Percentiles rank a stretch among this genome's conserved stretches.
phyloP scores from a whole-genome alignment of 2,888 invertebrate genomes.

The Keiferia lycopersicella region DNA sequence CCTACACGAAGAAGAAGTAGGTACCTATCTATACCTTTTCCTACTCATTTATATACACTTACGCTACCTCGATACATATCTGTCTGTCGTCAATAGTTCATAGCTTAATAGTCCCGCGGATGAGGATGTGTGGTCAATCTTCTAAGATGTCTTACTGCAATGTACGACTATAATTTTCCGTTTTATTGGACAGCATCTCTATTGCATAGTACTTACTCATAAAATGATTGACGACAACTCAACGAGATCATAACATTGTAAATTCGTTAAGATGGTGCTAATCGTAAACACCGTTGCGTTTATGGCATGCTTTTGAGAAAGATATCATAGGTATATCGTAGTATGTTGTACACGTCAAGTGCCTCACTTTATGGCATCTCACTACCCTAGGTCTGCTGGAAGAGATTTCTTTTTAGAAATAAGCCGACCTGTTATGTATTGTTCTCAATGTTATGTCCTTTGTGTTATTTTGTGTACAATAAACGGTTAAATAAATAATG shows the following conservation, averaged over 20 bases:
- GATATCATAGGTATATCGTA: too few relatives aligned
- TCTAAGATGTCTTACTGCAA: constrained; percentile 59
- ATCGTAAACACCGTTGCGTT: background rate
- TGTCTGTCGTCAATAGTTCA: constrained; percentile 60
- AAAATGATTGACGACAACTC: constrained; percentile 27
- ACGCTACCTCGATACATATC: background rate
- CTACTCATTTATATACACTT: too few relatives aligned
- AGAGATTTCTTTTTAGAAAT: too few relatives aligned
- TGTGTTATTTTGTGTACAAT: too few relatives aligned
- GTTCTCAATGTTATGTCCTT: too few relatives aligned
- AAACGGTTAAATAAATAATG: too few relatives aligned
- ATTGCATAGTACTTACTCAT: background rate
- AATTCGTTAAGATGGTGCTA: constrained; percentile 46
- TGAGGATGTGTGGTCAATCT: constrained; percentile 50
- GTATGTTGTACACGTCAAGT: too few relatives aligned
- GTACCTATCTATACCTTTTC: too few relatives aligned
- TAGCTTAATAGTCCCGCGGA: constrained; percentile 67
- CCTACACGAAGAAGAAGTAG: too few relatives aligned
- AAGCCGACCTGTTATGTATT: too few relatives aligned
- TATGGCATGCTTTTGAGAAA: background rate
- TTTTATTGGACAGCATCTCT: constrained; percentile 57
- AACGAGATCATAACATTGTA: constrained; percentile 43
- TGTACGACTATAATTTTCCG: constrained; percentile 75
- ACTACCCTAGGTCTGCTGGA: too few relatives aligned
- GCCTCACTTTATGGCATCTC: too few relatives aligned